Evolutionary conservation across 2,888 invertebrate species (phyloP).

Genomic region (Fragum sueziense): DNA sequence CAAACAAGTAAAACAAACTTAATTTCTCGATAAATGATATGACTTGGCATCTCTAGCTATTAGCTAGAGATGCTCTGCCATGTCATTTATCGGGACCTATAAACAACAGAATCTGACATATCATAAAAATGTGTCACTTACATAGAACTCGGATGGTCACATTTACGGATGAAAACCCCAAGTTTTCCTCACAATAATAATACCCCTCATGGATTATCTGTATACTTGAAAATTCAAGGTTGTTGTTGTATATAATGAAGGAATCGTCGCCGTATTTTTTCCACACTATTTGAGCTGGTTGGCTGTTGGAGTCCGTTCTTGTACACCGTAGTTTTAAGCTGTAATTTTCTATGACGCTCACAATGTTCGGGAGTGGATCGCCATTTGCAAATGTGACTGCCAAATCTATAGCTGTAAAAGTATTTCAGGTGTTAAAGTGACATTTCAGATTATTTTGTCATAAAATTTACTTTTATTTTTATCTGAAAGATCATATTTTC

Average conservation of each 20-base stretch:
- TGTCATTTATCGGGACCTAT: no score
- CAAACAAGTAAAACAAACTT: no score
- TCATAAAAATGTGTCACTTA: no score
- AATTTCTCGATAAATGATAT: no score
- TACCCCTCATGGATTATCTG: not conserved
- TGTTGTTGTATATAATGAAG: not conserved
- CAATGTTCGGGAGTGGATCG: not conserved
- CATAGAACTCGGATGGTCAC: not conserved
- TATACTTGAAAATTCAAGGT: not conserved
- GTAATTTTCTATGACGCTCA: not conserved
- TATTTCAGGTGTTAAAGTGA: no score
- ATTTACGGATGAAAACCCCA: not conserved
- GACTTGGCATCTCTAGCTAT: no score
- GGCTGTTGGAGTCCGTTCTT: not conserved
- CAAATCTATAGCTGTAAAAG: not conserved
- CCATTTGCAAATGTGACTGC: not conserved
- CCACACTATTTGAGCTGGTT: not conserved
- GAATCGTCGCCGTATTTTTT: not conserved
- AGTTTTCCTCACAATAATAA: not conserved
- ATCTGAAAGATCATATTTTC: no score
- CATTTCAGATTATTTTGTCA: no score
- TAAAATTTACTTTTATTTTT: no score
- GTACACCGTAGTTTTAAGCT: not conserved
- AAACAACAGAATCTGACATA: no score
- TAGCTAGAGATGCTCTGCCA: no score